phyloP scores from a whole-genome alignment of 2,888 invertebrate genomes.

The Drosophila lacicola region DNA sequence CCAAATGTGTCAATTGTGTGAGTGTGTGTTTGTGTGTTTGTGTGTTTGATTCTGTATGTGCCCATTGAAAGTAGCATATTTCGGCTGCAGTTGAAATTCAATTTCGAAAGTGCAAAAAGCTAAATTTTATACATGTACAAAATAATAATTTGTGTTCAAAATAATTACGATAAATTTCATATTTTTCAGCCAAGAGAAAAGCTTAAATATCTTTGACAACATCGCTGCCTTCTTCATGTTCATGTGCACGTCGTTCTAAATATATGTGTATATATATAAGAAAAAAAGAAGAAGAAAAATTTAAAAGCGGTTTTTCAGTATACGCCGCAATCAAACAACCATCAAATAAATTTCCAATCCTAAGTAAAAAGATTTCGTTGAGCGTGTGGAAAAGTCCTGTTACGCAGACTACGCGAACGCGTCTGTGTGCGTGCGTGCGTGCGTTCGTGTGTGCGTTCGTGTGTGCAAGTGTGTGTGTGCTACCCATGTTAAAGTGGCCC shows the following conservation, averaged over 20 bases:
- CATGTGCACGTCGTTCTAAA: constrained; percentile 69
- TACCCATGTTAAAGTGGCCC: constrained; percentile 64
- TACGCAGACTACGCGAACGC: constrained; percentile 12
- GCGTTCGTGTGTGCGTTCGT: constrained; percentile 15
- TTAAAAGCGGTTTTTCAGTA: constrained; percentile 44
- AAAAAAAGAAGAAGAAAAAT: constrained; percentile 43
- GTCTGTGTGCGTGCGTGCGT: constrained; percentile 26
- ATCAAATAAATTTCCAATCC: constrained; percentile 31
- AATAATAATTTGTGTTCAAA: constrained; percentile 16
- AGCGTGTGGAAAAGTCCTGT: constrained; percentile 43
- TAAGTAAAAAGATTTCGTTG: constrained; percentile 22
- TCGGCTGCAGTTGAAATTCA: constrained; percentile 44
- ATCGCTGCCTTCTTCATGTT: constrained; percentile 43
- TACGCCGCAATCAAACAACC: constrained; percentile 50
- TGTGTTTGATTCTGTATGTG: constrained; percentile 25
- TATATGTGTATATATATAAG: constrained; percentile 43
- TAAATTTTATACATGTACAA: constrained; percentile 17
- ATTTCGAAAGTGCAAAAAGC: constrained; percentile 45
- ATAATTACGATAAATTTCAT: constrained; percentile 34
- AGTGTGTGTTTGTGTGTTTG: constrained; percentile 35
- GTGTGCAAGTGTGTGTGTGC: constrained; percentile 19
- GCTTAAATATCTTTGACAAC: constrained; percentile 44
- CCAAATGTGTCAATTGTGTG: constrained; percentile 58
- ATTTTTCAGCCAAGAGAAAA: constrained; percentile 40
- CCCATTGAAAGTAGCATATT: constrained; percentile 46